These are phyloP conservation scores for Betta splendens DNA, from an alignment of 2,797 vertebrate species.

Conservation along the genomic window DNA sequence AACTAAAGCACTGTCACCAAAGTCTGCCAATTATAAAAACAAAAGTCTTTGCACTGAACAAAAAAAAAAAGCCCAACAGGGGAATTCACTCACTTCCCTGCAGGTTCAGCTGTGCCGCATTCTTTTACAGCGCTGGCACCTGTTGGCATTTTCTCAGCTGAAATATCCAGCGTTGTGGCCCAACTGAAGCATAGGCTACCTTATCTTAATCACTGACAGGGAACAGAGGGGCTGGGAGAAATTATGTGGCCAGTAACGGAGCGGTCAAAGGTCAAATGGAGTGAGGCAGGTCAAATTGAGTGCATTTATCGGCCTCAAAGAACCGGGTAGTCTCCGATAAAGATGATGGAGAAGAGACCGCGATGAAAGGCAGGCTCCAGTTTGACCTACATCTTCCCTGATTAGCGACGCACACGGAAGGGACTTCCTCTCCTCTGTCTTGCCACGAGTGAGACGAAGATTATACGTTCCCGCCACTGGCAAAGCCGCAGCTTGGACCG, in stretches of 20 bases:
- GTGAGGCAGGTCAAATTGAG: slow-evolving; percentile 3
- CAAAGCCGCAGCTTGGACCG: slow-evolving; percentile 56
- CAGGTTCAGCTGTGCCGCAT: slow-evolving; percentile 39
- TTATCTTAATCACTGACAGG: slow-evolving; percentile 48
- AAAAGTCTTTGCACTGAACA: slow-evolving; percentile 37
- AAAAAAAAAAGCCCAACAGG: slow-evolving; percentile 50
- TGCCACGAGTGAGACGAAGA: slow-evolving; percentile 50
- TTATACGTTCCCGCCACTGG: slow-evolving; percentile 56
- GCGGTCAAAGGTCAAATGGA: slow-evolving; percentile 48
- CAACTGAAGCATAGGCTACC: slow-evolving; percentile 50
- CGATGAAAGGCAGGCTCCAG: neutral
- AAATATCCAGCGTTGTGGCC: slow-evolving; percentile 41
- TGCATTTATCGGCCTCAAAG: too few species aligned
- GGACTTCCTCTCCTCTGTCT: slow-evolving; percentile 34
- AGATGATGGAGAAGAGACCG: slow-evolving; percentile 6
- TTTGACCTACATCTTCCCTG: slow-evolving; percentile 44
- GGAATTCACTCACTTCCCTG: slow-evolving; percentile 51
- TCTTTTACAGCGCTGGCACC: slow-evolving; percentile 35
- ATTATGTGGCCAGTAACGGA: slow-evolving; percentile 27
- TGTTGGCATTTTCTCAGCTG: slow-evolving; percentile 50
- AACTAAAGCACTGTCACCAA: slow-evolving; percentile 45
- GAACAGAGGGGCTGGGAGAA: slow-evolving; percentile 22
- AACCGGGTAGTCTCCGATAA: slow-evolving; percentile 4
- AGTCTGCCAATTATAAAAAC: slow-evolving; percentile 53
- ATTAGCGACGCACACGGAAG: slow-evolving; percentile 43